Percentiles rank a stretch among this genome's conserved stretches.
Conservation (phyloP, 1,140 invertebrate species). For the Neoseiulus cucumeris region DNA sequence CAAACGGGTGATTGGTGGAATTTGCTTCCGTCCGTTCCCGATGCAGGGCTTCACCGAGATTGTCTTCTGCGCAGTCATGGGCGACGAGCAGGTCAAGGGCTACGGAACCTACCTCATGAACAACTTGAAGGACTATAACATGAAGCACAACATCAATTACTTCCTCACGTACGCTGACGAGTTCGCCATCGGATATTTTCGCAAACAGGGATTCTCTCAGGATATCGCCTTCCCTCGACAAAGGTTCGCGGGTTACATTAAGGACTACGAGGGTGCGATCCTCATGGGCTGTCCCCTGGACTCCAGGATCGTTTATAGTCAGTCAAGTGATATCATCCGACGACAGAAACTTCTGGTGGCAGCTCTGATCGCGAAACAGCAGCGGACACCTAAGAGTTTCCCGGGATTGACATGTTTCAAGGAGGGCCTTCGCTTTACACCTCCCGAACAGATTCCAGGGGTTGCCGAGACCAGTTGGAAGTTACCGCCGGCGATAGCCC, state of each 20-base stretch:
- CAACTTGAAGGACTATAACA: conserved; percentile 94
- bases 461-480: conserved; percentile 31
- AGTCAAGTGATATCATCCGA: conserved; percentile 70
- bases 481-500: conserved; percentile 16
- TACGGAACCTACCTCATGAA: conserved; percentile 99
- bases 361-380: conserved; percentile 63
- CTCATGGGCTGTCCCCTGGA: conserved; percentile 92
- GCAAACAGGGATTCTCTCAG: conserved; percentile 94
- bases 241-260: conserved; percentile 74
- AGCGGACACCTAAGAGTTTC: conserved; percentile 57
- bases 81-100: conserved; percentile 80
- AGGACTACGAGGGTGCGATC: conserved; percentile 94
- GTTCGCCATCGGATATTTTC: conserved; percentile 94
- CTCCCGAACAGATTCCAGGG: conserved; percentile 64
- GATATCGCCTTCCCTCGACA: conserved; percentile 63
- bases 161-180: conserved; percentile 95
- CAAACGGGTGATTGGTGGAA: conserved; percentile 81
- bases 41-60: conserved; percentile 94
- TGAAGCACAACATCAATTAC: conserved; percentile 70
- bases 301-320: conserved; percentile 74
- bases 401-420: conserved; percentile 77
- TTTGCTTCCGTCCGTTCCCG: conserved; percentile 88
- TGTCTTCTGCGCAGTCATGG: conserved; percentile 92
- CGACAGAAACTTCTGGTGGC: conserved; percentile 86
- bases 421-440: conserved; percentile 63